A percentile compares a stretch with the other conserved stretches of the same genome.
Conservation (phyloP, 2,888 invertebrate species). For the Ernsta delagoae region DNA sequence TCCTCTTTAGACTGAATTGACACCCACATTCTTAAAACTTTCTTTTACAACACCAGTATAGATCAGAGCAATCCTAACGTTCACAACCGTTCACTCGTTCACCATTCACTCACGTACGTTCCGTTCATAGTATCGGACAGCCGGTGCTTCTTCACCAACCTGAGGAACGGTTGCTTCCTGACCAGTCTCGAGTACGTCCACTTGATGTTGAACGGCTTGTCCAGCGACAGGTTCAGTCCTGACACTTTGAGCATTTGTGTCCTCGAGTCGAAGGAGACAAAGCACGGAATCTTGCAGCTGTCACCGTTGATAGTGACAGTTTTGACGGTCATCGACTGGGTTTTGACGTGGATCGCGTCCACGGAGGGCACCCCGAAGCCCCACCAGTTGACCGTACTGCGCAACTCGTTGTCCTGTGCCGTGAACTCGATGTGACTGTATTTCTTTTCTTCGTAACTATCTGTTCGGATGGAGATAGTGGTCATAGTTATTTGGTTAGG, state of each 20-base stretch:
- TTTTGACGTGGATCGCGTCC: slow-evolving; percentile 59
- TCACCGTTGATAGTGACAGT: slow-evolving; percentile 59
- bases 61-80: no score
- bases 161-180: slow-evolving; percentile 42
- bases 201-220: slow-evolving; percentile 64
- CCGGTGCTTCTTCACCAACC: slow-evolving; percentile 11
- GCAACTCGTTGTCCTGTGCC: slow-evolving; percentile 57
- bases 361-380: slow-evolving; percentile 74
- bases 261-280: slow-evolving; percentile 54
- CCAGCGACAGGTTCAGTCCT: slow-evolving; percentile 61
- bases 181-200: slow-evolving; percentile 55
- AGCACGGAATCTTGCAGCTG: slow-evolving; percentile 56
- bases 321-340: slow-evolving; percentile 54
- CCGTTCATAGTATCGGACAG: not conserved
- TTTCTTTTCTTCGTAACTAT: slow-evolving; percentile 84
- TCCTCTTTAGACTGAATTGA: no score
- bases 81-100: no score
- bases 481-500: no score
- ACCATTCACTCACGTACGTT: not conserved
- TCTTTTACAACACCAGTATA: no score
- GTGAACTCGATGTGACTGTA: slow-evolving; percentile 83
- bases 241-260: slow-evolving; percentile 58
- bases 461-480: no score
- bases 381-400: slow-evolving; percentile 71
- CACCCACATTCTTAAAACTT: no score